Base-by-base conservation (phyloP, 2,113 vertebrate species). In the Pavo muticus region DNA sequence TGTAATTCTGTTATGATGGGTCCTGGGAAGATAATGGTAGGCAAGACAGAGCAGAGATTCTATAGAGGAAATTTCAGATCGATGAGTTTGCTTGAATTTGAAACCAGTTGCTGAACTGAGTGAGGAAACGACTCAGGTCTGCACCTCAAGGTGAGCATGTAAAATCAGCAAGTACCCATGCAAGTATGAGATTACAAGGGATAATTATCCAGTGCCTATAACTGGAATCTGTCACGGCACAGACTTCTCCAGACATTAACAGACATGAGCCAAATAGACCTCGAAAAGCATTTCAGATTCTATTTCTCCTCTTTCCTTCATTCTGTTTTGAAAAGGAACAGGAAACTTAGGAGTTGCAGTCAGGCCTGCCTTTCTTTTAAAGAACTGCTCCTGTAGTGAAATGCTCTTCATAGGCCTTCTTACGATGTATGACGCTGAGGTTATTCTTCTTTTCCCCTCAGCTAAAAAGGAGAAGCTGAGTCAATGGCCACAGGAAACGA, bases 61-160 rank as follows among this genome's bases (percentile, higher is more conserved):
- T 65, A 60, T 78, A 74, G 48, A 85, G 44, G 40, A 84, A 92
- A 50, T 47, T 71, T 68, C 27, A 37, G 70, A 29, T 7, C 47
- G 29, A 18, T 18, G n/a, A 44, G 30, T 65, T 76, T 54, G 30
- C n/a, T 76, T 1, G 2, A 45, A 73, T 56, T 12, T 2, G 0
- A 37, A 77, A 77, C 72, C 25, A 39, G 16, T 50, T 84, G 42
- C 70, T 71, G 57, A 75, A 24, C 32, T 5, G 14, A 10, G 30
- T 47, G 70, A 91, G 63, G 59, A 94, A 87, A 52, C 54, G 39
- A 75, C 47, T 93, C 57, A 25, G 71, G 45, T 73, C 25, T 73
- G 76, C 25, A 15, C 35, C 48, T 76, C 32, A 18, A 60, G 42
- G 64, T 35, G 54, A 89, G 77, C 32, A 4, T 1, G 4, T 35